Conservation (phyloP, 2,797 vertebrate species). For the Zenarchopterus dispar region DNA sequence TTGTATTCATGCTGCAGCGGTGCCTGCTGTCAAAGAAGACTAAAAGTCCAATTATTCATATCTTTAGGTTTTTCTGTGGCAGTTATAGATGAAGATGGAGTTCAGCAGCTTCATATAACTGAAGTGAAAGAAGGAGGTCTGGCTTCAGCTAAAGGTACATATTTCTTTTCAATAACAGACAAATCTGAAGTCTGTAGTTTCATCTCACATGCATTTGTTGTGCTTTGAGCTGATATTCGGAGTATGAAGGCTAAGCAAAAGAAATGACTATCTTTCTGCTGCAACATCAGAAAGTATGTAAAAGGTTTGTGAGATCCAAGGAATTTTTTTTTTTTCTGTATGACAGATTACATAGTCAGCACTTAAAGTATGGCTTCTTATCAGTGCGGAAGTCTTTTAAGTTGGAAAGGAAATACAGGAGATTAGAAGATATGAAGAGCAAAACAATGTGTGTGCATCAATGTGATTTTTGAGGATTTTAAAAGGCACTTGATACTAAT, state of each 20-base stretch:
- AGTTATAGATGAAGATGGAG: conserved; percentile 89
- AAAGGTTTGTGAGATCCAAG: too few relatives aligned
- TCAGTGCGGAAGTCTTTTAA: neutral
- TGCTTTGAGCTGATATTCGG: neutral
- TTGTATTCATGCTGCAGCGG: conserved; percentile 18
- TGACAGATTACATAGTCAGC: conserved; percentile 1
- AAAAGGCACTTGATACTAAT: neutral
- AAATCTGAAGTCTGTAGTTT: neutral
- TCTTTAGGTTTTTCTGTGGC: conserved; percentile 89
- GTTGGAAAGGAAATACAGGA: neutral
- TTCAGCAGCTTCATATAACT: conserved; percentile 88
- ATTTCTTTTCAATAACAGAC: neutral
- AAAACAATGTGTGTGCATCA: too few relatives aligned
- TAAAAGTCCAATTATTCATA: conserved; percentile 21
- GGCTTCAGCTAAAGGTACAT: conserved; percentile 89
- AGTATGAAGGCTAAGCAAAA: neutral
- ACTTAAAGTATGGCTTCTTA: conserved; percentile 8
- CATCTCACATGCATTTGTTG: too few relatives aligned
- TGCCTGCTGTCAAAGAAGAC: conserved; percentile 25
- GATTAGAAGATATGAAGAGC: neutral
- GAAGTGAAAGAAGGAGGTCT: conserved; percentile 89
- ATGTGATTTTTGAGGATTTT: too few relatives aligned
- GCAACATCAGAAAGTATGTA: too few relatives aligned
- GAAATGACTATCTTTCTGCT: too few relatives aligned
- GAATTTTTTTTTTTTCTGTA: too few relatives aligned